These are phyloP conservation scores for Lydus trimaculatus DNA, from an alignment of 2,888 invertebrate genomes.

Conservation along the genomic window DNA sequence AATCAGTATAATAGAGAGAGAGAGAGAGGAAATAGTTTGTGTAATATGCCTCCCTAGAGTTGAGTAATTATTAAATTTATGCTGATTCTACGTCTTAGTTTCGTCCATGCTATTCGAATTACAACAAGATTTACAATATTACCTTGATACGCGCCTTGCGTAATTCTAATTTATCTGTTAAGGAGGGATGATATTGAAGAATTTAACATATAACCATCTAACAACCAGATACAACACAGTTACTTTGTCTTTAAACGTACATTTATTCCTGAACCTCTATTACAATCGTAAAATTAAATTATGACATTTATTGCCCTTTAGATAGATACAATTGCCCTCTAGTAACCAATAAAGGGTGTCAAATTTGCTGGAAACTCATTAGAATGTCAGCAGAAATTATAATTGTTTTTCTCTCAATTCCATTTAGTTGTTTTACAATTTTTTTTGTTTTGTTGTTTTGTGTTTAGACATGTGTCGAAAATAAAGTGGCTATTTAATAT, in stretches of 20 bases:
- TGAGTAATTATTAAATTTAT: conserved; percentile 64
- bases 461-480: not conserved
- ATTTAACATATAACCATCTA: conserved; percentile 38
- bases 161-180: conserved; percentile 62
- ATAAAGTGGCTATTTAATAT: not conserved
- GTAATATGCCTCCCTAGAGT: conserved; percentile 53
- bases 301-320: conserved; percentile 49
- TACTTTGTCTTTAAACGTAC: conserved; percentile 52
- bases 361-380: conserved; percentile 11
- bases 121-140: conserved; percentile 64
- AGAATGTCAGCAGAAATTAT: conserved; percentile 11
- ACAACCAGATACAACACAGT: conserved; percentile 40
- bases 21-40: not conserved
- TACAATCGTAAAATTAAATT: conserved; percentile 58
- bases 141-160: conserved; percentile 61
- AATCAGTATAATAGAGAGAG: not conserved
- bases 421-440: not conserved
- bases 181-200: conserved; percentile 25
- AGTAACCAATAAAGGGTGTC: conserved; percentile 11
- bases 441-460: not conserved
- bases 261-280: conserved; percentile 48
- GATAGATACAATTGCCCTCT: conserved; percentile 10
- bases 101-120: conserved; percentile 59
- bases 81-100: conserved; percentile 65
- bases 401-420: not conserved